A percentile compares a stretch with the other conserved stretches of the same genome.
Evolutionary conservation across 2,888 invertebrate genomes (phyloP).

Genomic region (Pachliopta kotzebuea): DNA sequence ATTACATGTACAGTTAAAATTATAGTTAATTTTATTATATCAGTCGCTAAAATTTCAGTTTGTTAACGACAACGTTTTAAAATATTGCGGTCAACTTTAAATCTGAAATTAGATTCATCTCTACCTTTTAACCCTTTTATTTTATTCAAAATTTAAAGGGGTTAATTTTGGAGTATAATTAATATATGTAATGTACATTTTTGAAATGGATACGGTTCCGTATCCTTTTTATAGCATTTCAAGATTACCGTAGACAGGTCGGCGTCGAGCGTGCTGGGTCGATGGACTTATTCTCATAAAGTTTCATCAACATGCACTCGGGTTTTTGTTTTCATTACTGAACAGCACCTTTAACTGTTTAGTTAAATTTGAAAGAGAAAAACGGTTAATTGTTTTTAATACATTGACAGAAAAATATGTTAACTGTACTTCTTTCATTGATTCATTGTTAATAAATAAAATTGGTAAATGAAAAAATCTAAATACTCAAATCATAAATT

Average conservation of each 20-base stretch:
- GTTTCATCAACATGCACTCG: conserved; percentile 32
- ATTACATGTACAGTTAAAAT: neutral
- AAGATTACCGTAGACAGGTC: conserved; percentile 64
- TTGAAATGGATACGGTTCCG: conserved; percentile 37
- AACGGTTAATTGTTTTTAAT: neutral
- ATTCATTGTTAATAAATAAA: neutral
- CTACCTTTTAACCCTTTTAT: neutral
- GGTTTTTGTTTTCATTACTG: conserved; percentile 29
- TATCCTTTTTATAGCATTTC: conserved; percentile 60
- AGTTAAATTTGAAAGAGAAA: neutral
- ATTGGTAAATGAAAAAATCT: neutral
- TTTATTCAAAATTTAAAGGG: neutral
- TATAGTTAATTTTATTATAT: neutral
- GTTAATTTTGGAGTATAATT: neutral
- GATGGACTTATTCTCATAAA: conserved; percentile 57
- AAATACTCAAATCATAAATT: neutral
- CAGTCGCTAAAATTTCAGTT: too few relatives aligned
- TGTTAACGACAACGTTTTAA: too few relatives aligned
- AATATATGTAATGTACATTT: conserved; percentile 38
- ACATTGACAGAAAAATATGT: neutral
- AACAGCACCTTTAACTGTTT: conserved; percentile 1
- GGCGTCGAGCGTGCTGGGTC: conserved; percentile 67
- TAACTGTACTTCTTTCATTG: neutral
- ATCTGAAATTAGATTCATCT: too few relatives aligned
- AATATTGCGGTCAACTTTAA: too few relatives aligned